phyloP scores from a whole-genome alignment of 2,888 invertebrate genomes.

The Andrena camellia region DNA sequence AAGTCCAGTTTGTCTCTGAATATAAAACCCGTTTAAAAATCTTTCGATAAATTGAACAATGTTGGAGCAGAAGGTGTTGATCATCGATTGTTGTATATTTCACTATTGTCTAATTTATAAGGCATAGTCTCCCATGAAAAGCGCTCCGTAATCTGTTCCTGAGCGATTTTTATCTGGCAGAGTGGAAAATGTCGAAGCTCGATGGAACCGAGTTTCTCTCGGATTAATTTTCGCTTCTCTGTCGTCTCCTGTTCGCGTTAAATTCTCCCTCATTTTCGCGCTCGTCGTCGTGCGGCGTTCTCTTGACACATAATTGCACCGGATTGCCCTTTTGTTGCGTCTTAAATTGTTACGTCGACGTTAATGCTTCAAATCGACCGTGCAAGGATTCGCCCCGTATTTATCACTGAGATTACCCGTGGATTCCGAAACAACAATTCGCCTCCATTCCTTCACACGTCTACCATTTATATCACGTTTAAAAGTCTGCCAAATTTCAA shows the following conservation, averaged over 20 bases:
- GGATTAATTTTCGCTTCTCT: slow-evolving; percentile 53
- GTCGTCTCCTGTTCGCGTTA: slow-evolving; percentile 45
- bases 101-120: slow-evolving; percentile 29
- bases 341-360: slow-evolving; percentile 45
- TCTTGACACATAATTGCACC: slow-evolving; percentile 50
- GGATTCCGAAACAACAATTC: neutral
- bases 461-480: neutral
- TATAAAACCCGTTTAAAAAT: neutral
- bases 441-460: neutral
- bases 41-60: neutral
- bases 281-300: slow-evolving; percentile 33
- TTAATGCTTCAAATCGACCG: slow-evolving; percentile 25
- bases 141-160: slow-evolving; percentile 23
- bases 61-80: slow-evolving; percentile 3
- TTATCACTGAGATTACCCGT: neutral
- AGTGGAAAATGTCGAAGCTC: slow-evolving; percentile 49
- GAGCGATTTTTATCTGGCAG: slow-evolving; percentile 45
- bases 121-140: slow-evolving; percentile 10
- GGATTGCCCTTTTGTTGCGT: slow-evolving; percentile 49
- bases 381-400: neutral
- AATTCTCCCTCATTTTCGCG: slow-evolving; percentile 53
- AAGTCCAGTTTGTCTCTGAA: neutral
- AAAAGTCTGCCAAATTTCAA: neutral
- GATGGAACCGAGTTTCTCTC: slow-evolving; percentile 41
- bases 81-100: neutral